Evolutionary conservation across 2,113 vertebrate genomes (phyloP), one percentile per base, ranked within the genome.

Genomic region (Anser brachyrhynchus): DNA sequence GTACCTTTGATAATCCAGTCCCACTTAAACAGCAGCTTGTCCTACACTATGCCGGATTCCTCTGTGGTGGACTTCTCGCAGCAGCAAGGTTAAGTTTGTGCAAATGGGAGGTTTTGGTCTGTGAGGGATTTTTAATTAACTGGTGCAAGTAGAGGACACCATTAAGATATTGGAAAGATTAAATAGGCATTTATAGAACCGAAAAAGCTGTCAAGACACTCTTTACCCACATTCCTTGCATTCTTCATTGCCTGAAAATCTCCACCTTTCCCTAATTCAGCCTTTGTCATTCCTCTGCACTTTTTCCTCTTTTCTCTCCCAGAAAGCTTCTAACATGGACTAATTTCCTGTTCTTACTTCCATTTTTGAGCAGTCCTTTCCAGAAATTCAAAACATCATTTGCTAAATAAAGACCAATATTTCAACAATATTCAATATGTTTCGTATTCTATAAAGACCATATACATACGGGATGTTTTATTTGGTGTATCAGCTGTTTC

Each of bases 331-430:
- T 84, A 91, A 81, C 23, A 70, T 28, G 71, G 72, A 26, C 46
- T 22, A 58, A 93, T 90, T 93, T 96, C 90, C 90, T 83, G 93
- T 92, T 43, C 82, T 85, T 85, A 43, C 82, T 93, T 93, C 75
- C 58, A 91, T 83, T 93, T 87, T 83, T 58, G 76, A 64, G 59
- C 57, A 33, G 82, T 80, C 55, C 90, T 80, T 96, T 97, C 94
- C 95, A 95, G 85, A 74, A 94, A 96, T 94, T 97, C 90, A 96
- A 93, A 93, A 54, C 28, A 86, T 61, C 13, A n/a, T 62, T 90
- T 76, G 29, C 71, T 92, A 65, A 85, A 59, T 61, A 79, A 75
- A 88, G 83, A 83, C 54, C 29, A 79, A n/a, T 35, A 82, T 69
- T 94, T 88, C 64, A 86, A 76, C n/a, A 86, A 20, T 66, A 49